Evolutionary conservation across 2,888 invertebrate species (phyloP).

Genomic region (Sesia apiformis): DNA sequence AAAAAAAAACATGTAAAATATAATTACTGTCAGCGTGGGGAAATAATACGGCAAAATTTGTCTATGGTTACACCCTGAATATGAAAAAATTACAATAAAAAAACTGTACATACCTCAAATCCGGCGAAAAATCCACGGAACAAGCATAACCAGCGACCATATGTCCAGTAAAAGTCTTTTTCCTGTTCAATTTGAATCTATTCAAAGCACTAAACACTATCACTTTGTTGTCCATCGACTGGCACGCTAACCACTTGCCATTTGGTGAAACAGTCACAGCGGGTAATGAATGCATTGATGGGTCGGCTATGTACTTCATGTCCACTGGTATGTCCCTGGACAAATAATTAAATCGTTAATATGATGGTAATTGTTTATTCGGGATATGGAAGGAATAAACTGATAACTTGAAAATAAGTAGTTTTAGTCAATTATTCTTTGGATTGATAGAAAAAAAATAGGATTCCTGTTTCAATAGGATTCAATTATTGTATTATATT

Average conservation of each 20-base stretch:
- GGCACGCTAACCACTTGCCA: constrained; percentile 99
- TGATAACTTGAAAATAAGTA: too few relatives aligned
- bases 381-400: too few relatives aligned
- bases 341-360: not conserved
- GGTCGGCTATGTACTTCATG: constrained; percentile 99
- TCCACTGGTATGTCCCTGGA: constrained; percentile 93
- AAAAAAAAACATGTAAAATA: too few relatives aligned
- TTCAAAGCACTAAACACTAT: constrained; percentile 98
- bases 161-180: constrained; percentile 98
- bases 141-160: constrained; percentile 99
- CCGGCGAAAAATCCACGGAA: constrained; percentile 96
- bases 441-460: too few relatives aligned
- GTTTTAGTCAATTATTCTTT: too few relatives aligned
- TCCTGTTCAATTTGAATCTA: constrained; percentile 97
- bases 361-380: not conserved
- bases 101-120: constrained; percentile 85
- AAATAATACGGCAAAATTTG: too few relatives aligned
- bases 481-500: too few relatives aligned
- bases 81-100: too few relatives aligned
- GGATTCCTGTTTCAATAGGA: too few relatives aligned
- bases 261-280: constrained; percentile 96
- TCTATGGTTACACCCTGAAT: too few relatives aligned
- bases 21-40: too few relatives aligned
- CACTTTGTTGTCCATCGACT: constrained; percentile 99
- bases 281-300: constrained; percentile 99